These are phyloP conservation scores for Drymonia ruficornis DNA, from an alignment of 2,888 invertebrate species.

Conservation along the genomic window DNA sequence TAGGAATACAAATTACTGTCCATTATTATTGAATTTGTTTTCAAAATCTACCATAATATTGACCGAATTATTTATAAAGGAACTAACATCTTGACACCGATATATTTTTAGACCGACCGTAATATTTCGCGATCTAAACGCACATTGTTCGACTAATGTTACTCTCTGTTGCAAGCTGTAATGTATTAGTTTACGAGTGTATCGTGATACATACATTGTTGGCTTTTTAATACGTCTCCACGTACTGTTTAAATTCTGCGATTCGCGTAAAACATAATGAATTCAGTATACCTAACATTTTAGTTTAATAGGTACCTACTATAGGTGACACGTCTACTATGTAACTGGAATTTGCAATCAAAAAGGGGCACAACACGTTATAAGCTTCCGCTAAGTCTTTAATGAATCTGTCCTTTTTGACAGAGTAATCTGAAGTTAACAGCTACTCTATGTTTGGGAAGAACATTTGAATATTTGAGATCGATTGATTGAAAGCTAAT, in stretches of 20 bases:
- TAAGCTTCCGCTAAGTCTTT: conserved; percentile 46
- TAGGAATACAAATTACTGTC: too few relatives aligned
- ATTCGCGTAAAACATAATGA: neutral
- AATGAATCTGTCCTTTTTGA: conserved; percentile 46
- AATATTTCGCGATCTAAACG: neutral
- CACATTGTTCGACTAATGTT: conserved; percentile 1
- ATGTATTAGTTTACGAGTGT: neutral
- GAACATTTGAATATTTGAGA: conserved; percentile 10
- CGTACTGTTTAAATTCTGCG: neutral
- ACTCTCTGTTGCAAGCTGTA: neutral
- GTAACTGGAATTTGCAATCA: conserved; percentile 23
- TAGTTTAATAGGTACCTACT: neutral
- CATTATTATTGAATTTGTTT: too few relatives aligned
- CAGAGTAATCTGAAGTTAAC: conserved; percentile 46
- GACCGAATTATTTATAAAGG: too few relatives aligned
- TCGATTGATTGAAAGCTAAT: conserved; percentile 10
- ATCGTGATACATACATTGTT: conserved; percentile 2
- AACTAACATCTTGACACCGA: neutral
- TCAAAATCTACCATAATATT: too few relatives aligned
- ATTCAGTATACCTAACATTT: neutral
- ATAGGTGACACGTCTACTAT: conserved; percentile 1
- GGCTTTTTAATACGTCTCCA: neutral
- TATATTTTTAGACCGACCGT: neutral
- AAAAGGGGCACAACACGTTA: conserved; percentile 29
- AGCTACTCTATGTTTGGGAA: conserved; percentile 27